These are phyloP conservation scores for Athene noctua DNA, from an alignment of 2,113 vertebrate species.

Conservation along the genomic window DNA sequence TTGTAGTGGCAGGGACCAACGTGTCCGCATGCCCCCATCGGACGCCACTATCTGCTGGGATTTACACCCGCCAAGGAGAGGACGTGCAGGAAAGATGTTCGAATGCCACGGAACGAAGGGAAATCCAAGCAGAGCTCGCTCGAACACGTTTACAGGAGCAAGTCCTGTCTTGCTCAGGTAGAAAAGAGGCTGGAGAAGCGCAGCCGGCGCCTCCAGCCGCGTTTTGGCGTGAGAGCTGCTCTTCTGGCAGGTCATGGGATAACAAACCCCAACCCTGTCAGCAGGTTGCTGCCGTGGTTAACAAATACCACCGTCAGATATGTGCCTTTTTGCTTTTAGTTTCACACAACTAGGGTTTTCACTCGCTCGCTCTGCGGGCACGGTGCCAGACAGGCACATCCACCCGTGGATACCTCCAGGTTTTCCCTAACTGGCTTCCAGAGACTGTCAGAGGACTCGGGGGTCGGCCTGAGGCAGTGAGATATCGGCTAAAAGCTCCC, in stretches of 20 bases:
- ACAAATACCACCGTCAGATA: accelerated
- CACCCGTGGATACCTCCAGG: too few relatives aligned
- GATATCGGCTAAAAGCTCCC: too few relatives aligned
- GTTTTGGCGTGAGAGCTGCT: accelerated
- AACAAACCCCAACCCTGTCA: too few relatives aligned
- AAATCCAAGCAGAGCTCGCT: neutral
- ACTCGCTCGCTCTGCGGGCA: neutral
- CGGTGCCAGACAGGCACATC: accelerated
- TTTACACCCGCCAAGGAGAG: neutral
- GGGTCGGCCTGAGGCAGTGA: neutral
- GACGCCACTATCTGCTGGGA: accelerated
- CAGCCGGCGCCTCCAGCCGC: accelerated
- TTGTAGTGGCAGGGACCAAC: neutral
- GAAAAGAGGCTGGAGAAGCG: neutral
- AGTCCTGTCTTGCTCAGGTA: neutral
- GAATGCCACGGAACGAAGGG: accelerated
- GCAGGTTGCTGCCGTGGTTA: too few relatives aligned
- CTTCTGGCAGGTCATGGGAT: accelerated
- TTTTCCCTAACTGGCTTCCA: neutral
- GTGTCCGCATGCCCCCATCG: accelerated
- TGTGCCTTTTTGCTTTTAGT: accelerated
- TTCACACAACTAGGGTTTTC: neutral
- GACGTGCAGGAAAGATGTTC: neutral
- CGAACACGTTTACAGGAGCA: accelerated
- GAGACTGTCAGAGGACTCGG: neutral